A percentile compares a stretch with the other conserved stretches of the same genome.
Conservation (phyloP, 2,113 vertebrate genomes). For the Zosterops japonicus region DNA sequence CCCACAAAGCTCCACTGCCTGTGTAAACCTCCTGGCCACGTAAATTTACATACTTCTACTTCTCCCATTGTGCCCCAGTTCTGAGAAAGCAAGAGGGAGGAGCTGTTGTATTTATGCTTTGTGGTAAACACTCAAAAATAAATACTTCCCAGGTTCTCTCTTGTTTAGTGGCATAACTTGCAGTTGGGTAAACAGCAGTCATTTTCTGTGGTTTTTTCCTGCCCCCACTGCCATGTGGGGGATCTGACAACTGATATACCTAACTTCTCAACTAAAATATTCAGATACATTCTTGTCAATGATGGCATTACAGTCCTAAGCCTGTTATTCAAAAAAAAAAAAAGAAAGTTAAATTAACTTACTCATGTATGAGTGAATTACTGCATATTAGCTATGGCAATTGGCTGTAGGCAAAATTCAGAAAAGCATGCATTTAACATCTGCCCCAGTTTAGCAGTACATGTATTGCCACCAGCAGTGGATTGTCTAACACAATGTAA, state of each 20-base stretch:
- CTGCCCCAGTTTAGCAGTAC: not conserved
- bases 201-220: not conserved
- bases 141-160: not conserved
- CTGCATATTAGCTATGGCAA: not conserved
- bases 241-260: not conserved
- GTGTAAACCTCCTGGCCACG: not conserved
- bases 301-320: not conserved
- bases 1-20: not conserved
- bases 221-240: not conserved
- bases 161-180: not conserved
- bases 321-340: not conserved
- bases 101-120: not conserved
- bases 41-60: not conserved
- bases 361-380: not conserved
- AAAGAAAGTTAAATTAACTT: not conserved
- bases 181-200: not conserved
- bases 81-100: constrained; percentile 12
- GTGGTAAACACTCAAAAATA: not conserved
- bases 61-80: not conserved
- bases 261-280: not conserved
- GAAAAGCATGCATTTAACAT: constrained; percentile 20
- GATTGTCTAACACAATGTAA: not conserved
- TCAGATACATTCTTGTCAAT: not conserved
- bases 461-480: not conserved
- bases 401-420: constrained; percentile 16